Evolutionary conservation across 1,140 invertebrate species (phyloP), one percentile per base, ranked within the genome.

Genomic region (Lordiphosa mommai): DNA sequence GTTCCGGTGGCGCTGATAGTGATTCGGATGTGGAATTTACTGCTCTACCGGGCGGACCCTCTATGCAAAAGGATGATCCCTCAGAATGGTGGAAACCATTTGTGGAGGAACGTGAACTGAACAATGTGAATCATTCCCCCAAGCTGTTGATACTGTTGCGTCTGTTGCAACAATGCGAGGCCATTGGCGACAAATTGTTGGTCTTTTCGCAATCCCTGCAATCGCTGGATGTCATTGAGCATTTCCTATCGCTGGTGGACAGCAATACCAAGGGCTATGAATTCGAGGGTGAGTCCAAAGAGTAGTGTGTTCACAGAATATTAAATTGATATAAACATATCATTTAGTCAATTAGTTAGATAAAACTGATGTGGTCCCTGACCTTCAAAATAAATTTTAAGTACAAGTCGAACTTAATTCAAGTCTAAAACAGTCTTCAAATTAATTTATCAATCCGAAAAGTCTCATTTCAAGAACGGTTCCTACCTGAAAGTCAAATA

Each of bases 121-220:
- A 92, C 17, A 91, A 92, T 60, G 89, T 93, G 53, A 86, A 91
- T 41, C 90, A 92, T 89, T 95, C 96, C 66, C 92, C 94, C 20
- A 99, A 99, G 89, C 90, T 99, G 0, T 80, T 94, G 3, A 89
- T 99, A 6, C 90, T 99, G 2, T 93, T 98, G 80, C 93, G 93
- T 32, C 96, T 99, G 58, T 89, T 99, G 12, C 92, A 94, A 64
- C 94, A 97, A 89, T 95, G 95, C 82, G 94, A 96, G 88, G 91
- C 93, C 47, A 96, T 97, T 70, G 96, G 96, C 3, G 98, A 99
- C 88, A 99, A 99, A 92, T 90, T 99, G 93, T 96, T 91, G 91
- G 30, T 89, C 4, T 99, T 99, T 88, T 97, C 96, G 52, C 96
- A 98, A 71, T 96, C 95, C 6, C 82, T 99, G 1, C 92, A 95